These are phyloP conservation scores for Sminthurinus aureus DNA, from an alignment of 2,888 invertebrate genomes.

Conservation along the genomic window DNA sequence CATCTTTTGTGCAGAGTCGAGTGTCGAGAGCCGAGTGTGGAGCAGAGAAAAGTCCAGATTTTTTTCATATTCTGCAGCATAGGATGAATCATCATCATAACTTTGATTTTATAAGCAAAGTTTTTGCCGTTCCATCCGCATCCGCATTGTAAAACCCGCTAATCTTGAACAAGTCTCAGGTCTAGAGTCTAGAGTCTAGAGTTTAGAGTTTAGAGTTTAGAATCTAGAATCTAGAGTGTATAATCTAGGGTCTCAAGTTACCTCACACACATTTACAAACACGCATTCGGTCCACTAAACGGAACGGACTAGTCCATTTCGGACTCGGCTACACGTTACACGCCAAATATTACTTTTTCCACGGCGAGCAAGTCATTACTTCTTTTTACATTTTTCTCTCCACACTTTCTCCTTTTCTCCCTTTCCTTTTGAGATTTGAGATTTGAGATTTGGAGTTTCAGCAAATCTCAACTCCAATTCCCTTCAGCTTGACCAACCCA, in stretches of 20 bases:
- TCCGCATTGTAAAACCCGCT: constrained; percentile 28
- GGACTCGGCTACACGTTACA: neutral
- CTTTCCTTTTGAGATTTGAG: neutral
- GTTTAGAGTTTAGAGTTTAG: too few species aligned
- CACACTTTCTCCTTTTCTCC: neutral
- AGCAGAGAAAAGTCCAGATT: neutral
- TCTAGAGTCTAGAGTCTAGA: too few species aligned
- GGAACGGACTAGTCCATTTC: too few species aligned
- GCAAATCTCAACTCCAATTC: neutral
- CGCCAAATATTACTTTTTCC: neutral
- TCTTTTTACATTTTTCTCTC: neutral
- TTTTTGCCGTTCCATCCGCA: too few species aligned
- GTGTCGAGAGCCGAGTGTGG: too few species aligned
- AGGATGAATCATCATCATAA: constrained; percentile 36
- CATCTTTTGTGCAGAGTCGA: too few species aligned
- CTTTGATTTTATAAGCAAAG: constrained; percentile 35
- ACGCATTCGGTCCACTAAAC: neutral
- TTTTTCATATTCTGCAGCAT: neutral
- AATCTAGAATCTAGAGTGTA: neutral
- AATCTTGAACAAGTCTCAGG: neutral
- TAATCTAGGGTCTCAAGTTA: neutral
- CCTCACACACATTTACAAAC: neutral
- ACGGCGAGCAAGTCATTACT: neutral
- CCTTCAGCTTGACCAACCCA: neutral
- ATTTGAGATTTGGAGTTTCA: too few species aligned